Evolutionary conservation across 2,888 invertebrate genomes (phyloP).

Genomic region (Acanthococcus lagerstroemiae): DNA sequence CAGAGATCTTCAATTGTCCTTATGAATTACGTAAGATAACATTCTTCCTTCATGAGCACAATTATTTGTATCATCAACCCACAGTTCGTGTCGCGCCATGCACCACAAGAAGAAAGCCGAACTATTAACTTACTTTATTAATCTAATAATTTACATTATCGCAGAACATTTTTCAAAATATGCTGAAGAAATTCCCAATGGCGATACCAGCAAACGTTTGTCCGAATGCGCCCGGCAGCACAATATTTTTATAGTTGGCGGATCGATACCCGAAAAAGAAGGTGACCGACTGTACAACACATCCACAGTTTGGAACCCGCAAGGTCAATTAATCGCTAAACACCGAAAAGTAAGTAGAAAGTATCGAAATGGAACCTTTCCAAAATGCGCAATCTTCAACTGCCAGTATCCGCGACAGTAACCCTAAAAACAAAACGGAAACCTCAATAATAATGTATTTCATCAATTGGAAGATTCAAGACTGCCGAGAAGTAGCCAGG

Average conservation of each 20-base stretch:
- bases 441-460: too few relatives aligned
- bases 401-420: too few relatives aligned
- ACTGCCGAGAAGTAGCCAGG: too few relatives aligned
- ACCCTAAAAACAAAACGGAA: too few relatives aligned
- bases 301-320: slow-evolving; percentile 71
- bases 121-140: too few relatives aligned
- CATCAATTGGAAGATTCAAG: too few relatives aligned
- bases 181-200: slow-evolving; percentile 71
- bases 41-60: neutral
- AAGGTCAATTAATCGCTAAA: slow-evolving; percentile 66
- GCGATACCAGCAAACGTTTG: slow-evolving; percentile 61
- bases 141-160: slow-evolving; percentile 20
- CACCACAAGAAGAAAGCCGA: slow-evolving; percentile 64
- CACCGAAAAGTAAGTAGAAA: slow-evolving; percentile 63
- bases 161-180: slow-evolving; percentile 67
- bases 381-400: neutral
- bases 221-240: slow-evolving; percentile 65
- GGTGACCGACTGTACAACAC: slow-evolving; percentile 68
- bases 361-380: neutral
- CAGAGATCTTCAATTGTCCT: slow-evolving; percentile 90
- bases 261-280: slow-evolving; percentile 75
- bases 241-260: slow-evolving; percentile 72
- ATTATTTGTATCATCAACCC: slow-evolving; percentile 17
- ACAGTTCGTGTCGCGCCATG: slow-evolving; percentile 66
- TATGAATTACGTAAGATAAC: slow-evolving; percentile 63